phyloP scores from a whole-genome alignment of 2,797 vertebrate species.

The Gorsachius magnificus region DNA sequence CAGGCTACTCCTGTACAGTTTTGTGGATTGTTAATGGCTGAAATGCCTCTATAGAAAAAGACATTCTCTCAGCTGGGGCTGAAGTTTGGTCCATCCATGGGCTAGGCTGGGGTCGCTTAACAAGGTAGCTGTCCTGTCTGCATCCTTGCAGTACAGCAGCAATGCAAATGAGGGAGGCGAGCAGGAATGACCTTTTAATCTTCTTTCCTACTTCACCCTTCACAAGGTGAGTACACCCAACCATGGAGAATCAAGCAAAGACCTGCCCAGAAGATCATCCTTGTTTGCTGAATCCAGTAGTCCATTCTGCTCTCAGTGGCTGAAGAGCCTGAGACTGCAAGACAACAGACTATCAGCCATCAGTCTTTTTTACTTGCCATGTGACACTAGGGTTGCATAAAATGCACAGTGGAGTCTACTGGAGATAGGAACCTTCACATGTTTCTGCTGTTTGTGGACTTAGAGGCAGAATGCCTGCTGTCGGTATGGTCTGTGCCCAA shows the following conservation, averaged over 20 bases:
- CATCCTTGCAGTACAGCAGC: neutral
- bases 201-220: neutral
- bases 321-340: neutral
- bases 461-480: neutral
- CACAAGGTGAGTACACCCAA: neutral
- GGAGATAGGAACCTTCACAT: neutral
- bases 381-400: neutral
- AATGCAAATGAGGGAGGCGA: neutral
- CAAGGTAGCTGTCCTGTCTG: neutral
- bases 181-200: neutral
- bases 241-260: neutral
- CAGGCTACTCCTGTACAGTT: neutral
- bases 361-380: neutral
- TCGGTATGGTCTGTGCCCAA: neutral
- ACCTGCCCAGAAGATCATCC: neutral
- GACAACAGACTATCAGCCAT: neutral
- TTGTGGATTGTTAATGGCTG: neutral
- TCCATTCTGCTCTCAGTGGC: neutral
- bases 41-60: neutral
- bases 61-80: neutral
- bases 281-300: neutral
- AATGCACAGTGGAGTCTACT: neutral
- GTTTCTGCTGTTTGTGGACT: neutral
- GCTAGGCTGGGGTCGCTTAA: neutral
- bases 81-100: neutral